Base-by-base conservation (phyloP, 2,113 vertebrate species). In the Bettongia penicillata region DNA sequence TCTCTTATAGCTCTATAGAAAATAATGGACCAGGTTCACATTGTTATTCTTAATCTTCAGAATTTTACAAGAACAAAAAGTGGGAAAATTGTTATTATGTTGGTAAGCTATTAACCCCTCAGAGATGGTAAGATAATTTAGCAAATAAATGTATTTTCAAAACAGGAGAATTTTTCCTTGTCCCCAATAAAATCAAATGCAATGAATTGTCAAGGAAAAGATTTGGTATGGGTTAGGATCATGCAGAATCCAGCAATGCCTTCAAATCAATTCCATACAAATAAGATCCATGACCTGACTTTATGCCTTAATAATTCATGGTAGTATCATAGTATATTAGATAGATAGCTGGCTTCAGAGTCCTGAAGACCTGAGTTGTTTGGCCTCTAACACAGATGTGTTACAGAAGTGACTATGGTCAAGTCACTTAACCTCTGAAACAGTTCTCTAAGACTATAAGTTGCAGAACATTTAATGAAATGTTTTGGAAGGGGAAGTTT, bases 251-350 rank as follows among this genome's bases (percentile, higher is more conserved):
- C 53, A 12, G 8, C 4, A 96, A 53, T 14, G 19, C 10, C 61
- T 96, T 96, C 52, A 91, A 12, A 93, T 52, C 23, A 96, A 91
- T 12, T 68, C 61, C 61, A 68, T 37, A 68, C 14, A 68, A 68
- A 68, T 68, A 68, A 37, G 11, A 68, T 37, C 37, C 3, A 37
- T n/a, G 3, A 68, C 3, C 31, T 68, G 61, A 68, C 5, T 68
- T 68, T 68, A 68, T 12, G n/a, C 31, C 0, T 31, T 68, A 68
- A 68, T 68, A 68, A 68, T 68, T 68, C 61, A 68, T 37, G 61
- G 10, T 68, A 68, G 31, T 68, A 37, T 57, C 26, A 57, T 68
- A 68, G 10, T 68, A 31, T 68, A 68, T 68, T 37, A 68, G 10
- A 37, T 55, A 55, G 55, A 57, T 12, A 68, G 31, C 3, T 3